Conservation (phyloP, 1,140 invertebrate species). For the Polypedilum vanderplanki region DNA sequence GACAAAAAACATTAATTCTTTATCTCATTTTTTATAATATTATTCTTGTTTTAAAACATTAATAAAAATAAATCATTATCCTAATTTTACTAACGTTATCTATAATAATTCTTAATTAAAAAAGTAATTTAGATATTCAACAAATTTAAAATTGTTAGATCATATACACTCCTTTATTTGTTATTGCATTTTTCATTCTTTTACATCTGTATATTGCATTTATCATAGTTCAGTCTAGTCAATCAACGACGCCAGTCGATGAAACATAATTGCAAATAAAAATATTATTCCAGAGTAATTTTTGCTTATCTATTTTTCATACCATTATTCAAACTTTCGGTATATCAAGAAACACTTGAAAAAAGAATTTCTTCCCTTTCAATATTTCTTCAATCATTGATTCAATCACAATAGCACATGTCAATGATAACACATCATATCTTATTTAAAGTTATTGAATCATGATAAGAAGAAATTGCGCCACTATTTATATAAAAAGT, state of each 20-base stretch:
- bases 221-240: background rate
- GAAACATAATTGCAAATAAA: conserved; percentile 1
- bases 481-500: background rate
- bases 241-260: background rate
- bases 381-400: too few relatives aligned
- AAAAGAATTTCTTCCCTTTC: too few relatives aligned
- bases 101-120: too few relatives aligned
- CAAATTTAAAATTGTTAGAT: too few relatives aligned
- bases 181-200: background rate
- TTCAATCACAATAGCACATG: too few relatives aligned
- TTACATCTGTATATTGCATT: background rate
- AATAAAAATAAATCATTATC: too few relatives aligned
- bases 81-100: too few relatives aligned
- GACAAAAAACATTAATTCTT: too few relatives aligned
- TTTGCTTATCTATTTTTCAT: background rate
- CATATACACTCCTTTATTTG: background rate
- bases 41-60: too few relatives aligned
- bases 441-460: background rate
- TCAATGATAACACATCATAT: background rate
- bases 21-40: too few relatives aligned
- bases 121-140: too few relatives aligned
- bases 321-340: too few relatives aligned
- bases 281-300: background rate
- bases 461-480: background rate
- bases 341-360: background rate